phyloP scores from a whole-genome alignment of 2,888 invertebrate species.

The Pammene fasciana region DNA sequence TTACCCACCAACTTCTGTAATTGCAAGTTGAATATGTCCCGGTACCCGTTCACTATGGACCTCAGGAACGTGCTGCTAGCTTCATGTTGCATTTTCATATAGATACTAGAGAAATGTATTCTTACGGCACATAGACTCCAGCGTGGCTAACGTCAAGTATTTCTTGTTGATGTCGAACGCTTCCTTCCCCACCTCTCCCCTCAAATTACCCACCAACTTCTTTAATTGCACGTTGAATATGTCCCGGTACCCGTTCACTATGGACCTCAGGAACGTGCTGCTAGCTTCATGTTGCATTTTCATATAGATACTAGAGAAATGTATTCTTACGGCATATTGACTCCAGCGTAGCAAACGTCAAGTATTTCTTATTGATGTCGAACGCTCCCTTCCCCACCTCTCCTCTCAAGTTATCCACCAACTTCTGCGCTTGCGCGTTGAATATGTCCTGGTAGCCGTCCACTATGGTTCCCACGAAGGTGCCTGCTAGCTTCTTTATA shows the following conservation, averaged over 20 bases:
- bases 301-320: conserved; percentile 62
- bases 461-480: conserved; percentile 59
- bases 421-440: conserved; percentile 57
- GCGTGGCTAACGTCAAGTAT: conserved; percentile 57
- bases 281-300: conserved; percentile 65
- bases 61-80: too few relatives aligned
- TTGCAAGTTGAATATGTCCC: too few relatives aligned
- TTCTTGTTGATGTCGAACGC: conserved; percentile 60
- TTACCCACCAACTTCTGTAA: too few relatives aligned
- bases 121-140: too few relatives aligned
- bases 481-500: conserved; percentile 63
- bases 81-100: too few relatives aligned
- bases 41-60: too few relatives aligned
- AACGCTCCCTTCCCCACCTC: conserved; percentile 59
- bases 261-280: conserved; percentile 56
- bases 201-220: conserved; percentile 52
- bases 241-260: conserved; percentile 61
- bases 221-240: conserved; percentile 63
- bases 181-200: conserved; percentile 51
- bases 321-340: conserved; percentile 66
- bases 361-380: conserved; percentile 55
- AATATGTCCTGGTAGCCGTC: conserved; percentile 63
- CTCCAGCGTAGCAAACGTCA: conserved; percentile 62
- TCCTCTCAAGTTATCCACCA: conserved; percentile 51
- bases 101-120: too few relatives aligned